Percentiles rank a stretch among this genome's conserved stretches.
Conservation (phyloP, 2,888 invertebrate species). For the Didymodactylos carnosus region DNA sequence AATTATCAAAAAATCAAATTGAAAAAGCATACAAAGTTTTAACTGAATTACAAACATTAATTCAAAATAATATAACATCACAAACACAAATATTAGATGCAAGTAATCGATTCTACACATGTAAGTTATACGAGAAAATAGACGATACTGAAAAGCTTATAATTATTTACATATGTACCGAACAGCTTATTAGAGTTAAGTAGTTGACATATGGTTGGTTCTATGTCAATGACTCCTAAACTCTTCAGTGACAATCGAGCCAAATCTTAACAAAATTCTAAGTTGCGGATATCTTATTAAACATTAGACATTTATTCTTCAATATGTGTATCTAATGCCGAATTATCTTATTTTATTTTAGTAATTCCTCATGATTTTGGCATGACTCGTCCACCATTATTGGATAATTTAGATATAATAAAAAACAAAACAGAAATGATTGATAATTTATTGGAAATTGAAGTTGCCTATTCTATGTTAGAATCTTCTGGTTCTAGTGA, state of each 20-base stretch:
- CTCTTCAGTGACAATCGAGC: too few relatives aligned
- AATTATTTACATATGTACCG: too few relatives aligned
- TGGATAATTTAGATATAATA: slow-evolving; percentile 55
- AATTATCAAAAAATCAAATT: slow-evolving; percentile 63
- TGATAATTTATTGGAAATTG: slow-evolving; percentile 74
- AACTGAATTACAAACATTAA: slow-evolving; percentile 29
- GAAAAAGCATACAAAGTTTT: slow-evolving; percentile 62
- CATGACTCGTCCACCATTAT: slow-evolving; percentile 53
- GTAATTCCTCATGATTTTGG: slow-evolving; percentile 86
- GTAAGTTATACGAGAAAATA: too few relatives aligned
- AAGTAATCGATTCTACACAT: slow-evolving; percentile 77
- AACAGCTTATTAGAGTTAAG: too few relatives aligned
- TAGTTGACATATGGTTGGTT: too few relatives aligned
- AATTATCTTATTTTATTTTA: not conserved
- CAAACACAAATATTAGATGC: slow-evolving; percentile 50
- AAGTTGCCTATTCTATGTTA: slow-evolving; percentile 73
- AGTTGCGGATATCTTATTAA: too few relatives aligned
- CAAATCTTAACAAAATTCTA: too few relatives aligned
- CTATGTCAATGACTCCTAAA: too few relatives aligned
- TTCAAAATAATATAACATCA: slow-evolving; percentile 29
- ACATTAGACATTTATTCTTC: too few relatives aligned
- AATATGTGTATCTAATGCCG: too few relatives aligned
- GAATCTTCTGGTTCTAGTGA: slow-evolving; percentile 36
- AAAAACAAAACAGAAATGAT: slow-evolving; percentile 58
- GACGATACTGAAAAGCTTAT: too few relatives aligned